A percentile compares a stretch with the other conserved stretches of the same genome.
These are phyloP conservation scores for Cnemophilus loriae DNA, from an alignment of 2,113 vertebrate genomes.

Conservation along the genomic window DNA sequence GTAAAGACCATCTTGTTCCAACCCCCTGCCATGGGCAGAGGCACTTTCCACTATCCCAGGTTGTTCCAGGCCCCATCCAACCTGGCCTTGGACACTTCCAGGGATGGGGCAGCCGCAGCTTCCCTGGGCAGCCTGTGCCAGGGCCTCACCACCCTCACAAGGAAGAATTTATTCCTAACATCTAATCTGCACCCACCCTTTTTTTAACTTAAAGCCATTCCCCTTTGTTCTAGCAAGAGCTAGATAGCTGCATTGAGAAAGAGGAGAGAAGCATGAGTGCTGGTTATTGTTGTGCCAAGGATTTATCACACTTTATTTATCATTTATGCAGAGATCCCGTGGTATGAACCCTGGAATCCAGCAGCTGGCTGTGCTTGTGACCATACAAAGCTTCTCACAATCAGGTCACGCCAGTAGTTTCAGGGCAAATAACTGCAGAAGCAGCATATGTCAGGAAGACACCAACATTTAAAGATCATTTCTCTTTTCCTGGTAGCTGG, in stretches of 20 bases:
- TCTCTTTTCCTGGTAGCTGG: not conserved
- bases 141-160: accelerated
- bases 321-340: not conserved
- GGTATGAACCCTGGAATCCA: accelerated
- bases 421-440: not conserved
- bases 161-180: not conserved
- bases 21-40: accelerated
- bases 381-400: not conserved
- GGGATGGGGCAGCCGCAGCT: not conserved
- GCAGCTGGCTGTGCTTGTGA: not conserved
- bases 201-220: not conserved
- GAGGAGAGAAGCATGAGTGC: not conserved
- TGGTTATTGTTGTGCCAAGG: not conserved
- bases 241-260: not conserved
- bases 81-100: not conserved
- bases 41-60: accelerated
- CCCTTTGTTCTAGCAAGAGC: not conserved
- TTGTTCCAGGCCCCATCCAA: accelerated
- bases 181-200: not conserved
- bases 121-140: not conserved
- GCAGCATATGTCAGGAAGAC: not conserved
- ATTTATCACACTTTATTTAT: not conserved
- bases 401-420: not conserved
- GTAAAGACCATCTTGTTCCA: accelerated
- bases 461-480: not conserved